A percentile compares a stretch with the other conserved stretches of the same genome.
These are phyloP conservation scores for Pogonognathellus flavescens DNA, from an alignment of 1,140 invertebrate species.

Conservation along the genomic window DNA sequence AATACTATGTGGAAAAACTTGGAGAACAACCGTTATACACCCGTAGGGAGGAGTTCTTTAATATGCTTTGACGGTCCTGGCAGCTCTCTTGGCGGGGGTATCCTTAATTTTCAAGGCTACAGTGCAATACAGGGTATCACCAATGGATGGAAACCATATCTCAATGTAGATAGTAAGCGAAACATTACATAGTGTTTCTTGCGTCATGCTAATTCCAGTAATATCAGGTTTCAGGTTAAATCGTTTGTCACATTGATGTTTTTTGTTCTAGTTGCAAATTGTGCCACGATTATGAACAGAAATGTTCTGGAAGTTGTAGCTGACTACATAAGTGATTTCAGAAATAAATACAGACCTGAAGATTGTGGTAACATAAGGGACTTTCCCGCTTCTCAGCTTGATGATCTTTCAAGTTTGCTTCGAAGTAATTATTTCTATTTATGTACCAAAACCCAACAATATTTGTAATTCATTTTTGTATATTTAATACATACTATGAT, in stretches of 20 bases:
- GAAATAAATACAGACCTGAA: neutral
- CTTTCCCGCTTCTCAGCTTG: neutral
- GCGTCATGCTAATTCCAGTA: neutral
- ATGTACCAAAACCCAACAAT: too few species aligned
- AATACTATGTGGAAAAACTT: constrained; percentile 25
- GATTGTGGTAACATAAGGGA: neutral
- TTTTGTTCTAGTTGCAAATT: constrained; percentile 49
- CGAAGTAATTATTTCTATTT: neutral
- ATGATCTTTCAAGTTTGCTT: neutral
- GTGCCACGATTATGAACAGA: constrained; percentile 15
- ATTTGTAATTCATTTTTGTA: neutral
- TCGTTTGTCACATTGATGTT: neutral
- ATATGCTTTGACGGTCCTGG: constrained; percentile 17
- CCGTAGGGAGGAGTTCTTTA: constrained; percentile 7
- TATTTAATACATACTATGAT: neutral
- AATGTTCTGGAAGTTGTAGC: constrained; percentile 35
- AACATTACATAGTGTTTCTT: neutral
- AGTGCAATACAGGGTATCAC: constrained; percentile 25
- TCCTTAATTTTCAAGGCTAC: constrained; percentile 49
- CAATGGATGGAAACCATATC: constrained; percentile 52
- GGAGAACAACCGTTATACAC: constrained; percentile 27
- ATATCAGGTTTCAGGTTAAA: neutral
- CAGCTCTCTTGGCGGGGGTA: constrained; percentile 8
- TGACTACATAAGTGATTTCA: neutral
- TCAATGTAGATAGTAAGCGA: constrained; percentile 52